phyloP scores from a whole-genome alignment of 2,113 vertebrate genomes.

The Falcunculus frontatus region DNA sequence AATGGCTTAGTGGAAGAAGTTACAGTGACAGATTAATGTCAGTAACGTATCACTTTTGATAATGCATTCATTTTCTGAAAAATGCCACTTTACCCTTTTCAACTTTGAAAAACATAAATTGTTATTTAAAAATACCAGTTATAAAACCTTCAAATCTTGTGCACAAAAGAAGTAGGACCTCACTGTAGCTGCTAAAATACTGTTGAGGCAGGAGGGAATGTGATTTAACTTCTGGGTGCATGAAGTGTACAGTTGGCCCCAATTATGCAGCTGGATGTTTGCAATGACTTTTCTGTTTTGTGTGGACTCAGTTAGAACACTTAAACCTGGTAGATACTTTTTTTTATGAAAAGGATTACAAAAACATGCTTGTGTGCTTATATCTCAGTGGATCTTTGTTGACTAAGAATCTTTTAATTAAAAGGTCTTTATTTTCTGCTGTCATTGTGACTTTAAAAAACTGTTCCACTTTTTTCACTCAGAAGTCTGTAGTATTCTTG shows the following conservation, averaged over 20 bases:
- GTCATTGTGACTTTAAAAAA: not conserved
- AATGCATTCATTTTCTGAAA: not conserved
- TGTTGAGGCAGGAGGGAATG: not conserved
- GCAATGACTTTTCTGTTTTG: not conserved
- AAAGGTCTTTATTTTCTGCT: not conserved
- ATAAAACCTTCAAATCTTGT: not conserved
- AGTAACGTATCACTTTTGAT: not conserved
- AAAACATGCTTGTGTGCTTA: not conserved
- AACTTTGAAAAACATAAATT: not conserved
- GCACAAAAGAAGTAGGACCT: not conserved
- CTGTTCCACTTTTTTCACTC: not conserved
- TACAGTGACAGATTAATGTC: not conserved
- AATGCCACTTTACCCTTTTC: not conserved
- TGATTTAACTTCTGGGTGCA: not conserved
- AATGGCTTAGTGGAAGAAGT: not conserved
- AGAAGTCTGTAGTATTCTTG: slow-evolving; percentile 30
- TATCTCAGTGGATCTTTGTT: not conserved
- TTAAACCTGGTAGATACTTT: not conserved
- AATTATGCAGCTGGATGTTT: not conserved
- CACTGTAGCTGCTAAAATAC: not conserved
- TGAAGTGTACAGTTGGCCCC: not conserved
- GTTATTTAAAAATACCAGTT: not conserved
- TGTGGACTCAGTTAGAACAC: not conserved
- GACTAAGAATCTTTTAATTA: not conserved
- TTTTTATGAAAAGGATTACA: not conserved